phyloP scores from a whole-genome alignment of 1,140 invertebrate species.

The Drosophila serrata region DNA sequence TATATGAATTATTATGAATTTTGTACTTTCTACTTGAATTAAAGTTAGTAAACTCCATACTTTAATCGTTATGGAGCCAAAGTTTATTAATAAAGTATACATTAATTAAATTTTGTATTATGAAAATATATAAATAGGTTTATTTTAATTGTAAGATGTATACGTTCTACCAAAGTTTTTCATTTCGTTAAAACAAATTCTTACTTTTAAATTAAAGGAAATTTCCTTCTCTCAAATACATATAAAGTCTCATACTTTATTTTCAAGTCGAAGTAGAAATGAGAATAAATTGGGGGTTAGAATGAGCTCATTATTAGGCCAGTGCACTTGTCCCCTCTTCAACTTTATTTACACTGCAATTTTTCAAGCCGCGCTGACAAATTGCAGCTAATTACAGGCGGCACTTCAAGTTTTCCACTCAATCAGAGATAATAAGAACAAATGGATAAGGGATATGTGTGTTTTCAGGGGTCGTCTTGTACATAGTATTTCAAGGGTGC shows the following conservation, averaged over 20 bases:
- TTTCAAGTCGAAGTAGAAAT: not conserved
- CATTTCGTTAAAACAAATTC: not conserved
- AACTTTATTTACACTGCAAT: conserved; percentile 70
- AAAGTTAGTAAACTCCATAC: not conserved
- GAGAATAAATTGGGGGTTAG: conserved; percentile 3
- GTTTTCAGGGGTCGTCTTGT: not conserved
- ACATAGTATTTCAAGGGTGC: not conserved
- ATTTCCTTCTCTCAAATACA: not conserved
- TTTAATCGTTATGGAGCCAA: not conserved
- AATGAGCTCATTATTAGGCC: conserved; percentile 37
- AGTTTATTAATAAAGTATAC: no score
- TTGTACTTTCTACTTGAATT: not conserved
- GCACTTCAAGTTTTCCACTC: conserved; percentile 42
- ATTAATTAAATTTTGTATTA: no score
- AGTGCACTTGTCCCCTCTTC: conserved; percentile 58
- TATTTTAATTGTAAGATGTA: not conserved
- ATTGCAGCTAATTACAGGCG: conserved; percentile 73
- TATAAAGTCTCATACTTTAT: no score
- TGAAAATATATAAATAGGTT: no score
- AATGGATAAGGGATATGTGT: conserved; percentile 7
- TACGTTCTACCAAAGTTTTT: conserved; percentile 5
- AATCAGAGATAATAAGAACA: conserved; percentile 44
- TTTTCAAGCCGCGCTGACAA: conserved; percentile 64
- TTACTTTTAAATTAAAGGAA: not conserved
- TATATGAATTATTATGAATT: not conserved